These are phyloP conservation scores for Thymelicus sylvestris DNA, from an alignment of 2,888 invertebrate genomes.

Conservation along the genomic window DNA sequence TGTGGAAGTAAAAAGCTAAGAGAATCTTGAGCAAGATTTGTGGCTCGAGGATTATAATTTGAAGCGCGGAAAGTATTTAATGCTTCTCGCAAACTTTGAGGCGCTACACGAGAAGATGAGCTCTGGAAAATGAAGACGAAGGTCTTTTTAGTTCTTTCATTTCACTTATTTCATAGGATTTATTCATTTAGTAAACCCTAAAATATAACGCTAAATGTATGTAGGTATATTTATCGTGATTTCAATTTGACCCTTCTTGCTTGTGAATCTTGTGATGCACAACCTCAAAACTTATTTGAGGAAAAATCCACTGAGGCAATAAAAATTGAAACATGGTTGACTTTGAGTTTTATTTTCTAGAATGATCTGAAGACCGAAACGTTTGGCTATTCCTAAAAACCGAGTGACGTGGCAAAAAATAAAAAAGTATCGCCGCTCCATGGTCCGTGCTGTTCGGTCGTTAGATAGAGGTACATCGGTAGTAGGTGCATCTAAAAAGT, in stretches of 20 bases:
- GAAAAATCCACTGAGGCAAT: too few species aligned
- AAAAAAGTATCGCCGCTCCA: slow-evolving; percentile 49
- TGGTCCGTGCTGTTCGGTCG: slow-evolving; percentile 56
- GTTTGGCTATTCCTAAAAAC: too few species aligned
- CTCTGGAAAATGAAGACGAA: neutral
- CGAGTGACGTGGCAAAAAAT: neutral
- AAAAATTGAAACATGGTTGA: too few species aligned
- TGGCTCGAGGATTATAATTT: slow-evolving; percentile 28
- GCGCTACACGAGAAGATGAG: neutral
- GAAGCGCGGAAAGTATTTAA: slow-evolving; percentile 31
- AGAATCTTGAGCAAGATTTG: slow-evolving; percentile 35
- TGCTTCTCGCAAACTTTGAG: slow-evolving; percentile 20
- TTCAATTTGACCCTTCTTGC: too few species aligned
- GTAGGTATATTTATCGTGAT: too few species aligned
- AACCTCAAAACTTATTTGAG: too few species aligned
- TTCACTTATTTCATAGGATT: neutral
- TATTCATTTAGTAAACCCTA: too few species aligned
- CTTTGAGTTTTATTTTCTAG: too few species aligned
- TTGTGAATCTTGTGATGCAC: too few species aligned
- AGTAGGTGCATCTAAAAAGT: slow-evolving; percentile 85
- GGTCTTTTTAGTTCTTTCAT: neutral
- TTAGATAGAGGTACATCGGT: slow-evolving; percentile 80
- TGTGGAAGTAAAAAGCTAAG: slow-evolving; percentile 28
- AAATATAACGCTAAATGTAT: too few species aligned
- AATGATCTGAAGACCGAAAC: too few species aligned